Evolutionary conservation across 30 jellyfish, hydroid and myxozoan species (phyloP).

Genomic region (Nemopilema nomurai): DNA sequence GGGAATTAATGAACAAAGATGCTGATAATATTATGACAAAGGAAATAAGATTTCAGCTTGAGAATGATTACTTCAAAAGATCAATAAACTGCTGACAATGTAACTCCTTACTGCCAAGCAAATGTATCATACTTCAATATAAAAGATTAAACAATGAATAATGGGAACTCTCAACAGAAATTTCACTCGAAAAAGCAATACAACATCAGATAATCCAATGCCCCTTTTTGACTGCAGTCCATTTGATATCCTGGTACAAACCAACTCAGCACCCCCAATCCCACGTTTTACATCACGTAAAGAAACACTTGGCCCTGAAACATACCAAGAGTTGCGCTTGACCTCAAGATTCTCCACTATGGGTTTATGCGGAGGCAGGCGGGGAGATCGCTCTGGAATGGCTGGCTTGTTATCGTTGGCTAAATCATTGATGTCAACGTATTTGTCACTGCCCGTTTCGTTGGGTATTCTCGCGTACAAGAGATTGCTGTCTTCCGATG

Average conservation of each 20-base stretch:
- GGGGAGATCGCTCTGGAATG: slow-evolving; percentile 73
- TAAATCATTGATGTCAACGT: slow-evolving; percentile 17
- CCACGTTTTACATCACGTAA: background rate
- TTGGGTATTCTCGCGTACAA: slow-evolving; percentile 72
- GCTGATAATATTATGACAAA: too few relatives aligned
- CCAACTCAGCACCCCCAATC: background rate
- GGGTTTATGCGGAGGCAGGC: slow-evolving; percentile 13
- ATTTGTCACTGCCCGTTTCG: slow-evolving; percentile 52
- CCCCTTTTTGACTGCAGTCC: too few relatives aligned
- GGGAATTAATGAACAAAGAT: too few relatives aligned
- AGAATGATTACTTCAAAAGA: too few relatives aligned
- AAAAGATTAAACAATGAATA: too few relatives aligned
- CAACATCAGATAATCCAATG: too few relatives aligned
- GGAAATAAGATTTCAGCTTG: too few relatives aligned
- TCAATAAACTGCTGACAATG: too few relatives aligned
- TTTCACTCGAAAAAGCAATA: too few relatives aligned
- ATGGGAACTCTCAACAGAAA: too few relatives aligned
- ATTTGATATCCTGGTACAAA: background rate
- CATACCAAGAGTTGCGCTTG: slow-evolving; percentile 33
- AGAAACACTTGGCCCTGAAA: background rate
- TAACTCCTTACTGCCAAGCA: too few relatives aligned
- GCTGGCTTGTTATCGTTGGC: slow-evolving; percentile 57
- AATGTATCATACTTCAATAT: too few relatives aligned
- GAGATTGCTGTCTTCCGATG: slow-evolving; percentile 55
- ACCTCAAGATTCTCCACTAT: slow-evolving; percentile 14